Base-by-base conservation (phyloP, 2,797 vertebrate species). In the Amniataba percoides region DNA sequence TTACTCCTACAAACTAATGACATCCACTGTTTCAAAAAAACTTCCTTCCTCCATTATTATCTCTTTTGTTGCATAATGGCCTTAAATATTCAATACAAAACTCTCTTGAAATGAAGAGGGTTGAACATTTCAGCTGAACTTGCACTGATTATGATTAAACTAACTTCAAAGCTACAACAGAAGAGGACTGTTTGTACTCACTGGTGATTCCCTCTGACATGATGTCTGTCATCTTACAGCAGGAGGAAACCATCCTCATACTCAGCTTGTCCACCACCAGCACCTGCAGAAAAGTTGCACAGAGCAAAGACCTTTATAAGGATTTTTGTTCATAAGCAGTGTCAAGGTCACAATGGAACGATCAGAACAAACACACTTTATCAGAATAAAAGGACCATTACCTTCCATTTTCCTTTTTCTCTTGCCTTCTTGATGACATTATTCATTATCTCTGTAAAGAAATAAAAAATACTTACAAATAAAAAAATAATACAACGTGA, bases 191-290 rank as follows among this genome's bases (percentile, higher is more conserved):
- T 3, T 36, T 53, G 12, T 14, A 94, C 98, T 97, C 92, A 99
- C 98, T 99, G 67, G 98, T 99, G 56, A 99, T 98, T 69, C 98
- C 98, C 88, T 99, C 98, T 0, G 98, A 98, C 98, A 99, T 98
- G 92, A 99, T 99, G 90, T 99, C 97, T 0, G 98, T 99, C 98
- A 99, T 99, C 93, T 97, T 99, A 89, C 98, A 99, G 92, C 98
- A 99, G 77, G 98, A 99, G 0, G 98, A 99, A 21, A 99, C 90
- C 98, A 99, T 99, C 71, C 97, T 95, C 97, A 99, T 99, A 85
- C 97, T 99, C 82, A 99, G 94, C 85, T 97, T 98, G 91, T 99
- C 98, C 82, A 99, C 98, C 85, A 99, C 97, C 88, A 99, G 94
- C 63, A 97, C 98, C 98, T 99, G 78, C 11, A 75, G 69, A 43